Evolutionary conservation across 2,888 invertebrate species (phyloP).

Genomic region (Xanthia togata): DNA sequence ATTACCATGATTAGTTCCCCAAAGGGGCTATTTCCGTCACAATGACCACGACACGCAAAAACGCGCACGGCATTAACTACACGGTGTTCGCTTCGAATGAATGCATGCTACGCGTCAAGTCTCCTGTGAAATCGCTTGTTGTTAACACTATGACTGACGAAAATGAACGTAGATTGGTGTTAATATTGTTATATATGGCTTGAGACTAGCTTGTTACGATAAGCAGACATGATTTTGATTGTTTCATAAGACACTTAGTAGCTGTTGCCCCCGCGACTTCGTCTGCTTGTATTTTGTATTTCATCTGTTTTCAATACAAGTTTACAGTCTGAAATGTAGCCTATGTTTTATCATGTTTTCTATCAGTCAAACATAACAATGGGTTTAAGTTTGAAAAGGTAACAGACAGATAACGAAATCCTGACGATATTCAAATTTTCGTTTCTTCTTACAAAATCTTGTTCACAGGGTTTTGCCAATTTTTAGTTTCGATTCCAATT

Average conservation of each 20-base stretch:
- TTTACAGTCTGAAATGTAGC: neutral
- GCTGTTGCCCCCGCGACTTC: neutral
- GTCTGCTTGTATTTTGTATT: neutral
- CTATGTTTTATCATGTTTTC: neutral
- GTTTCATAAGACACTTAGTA: neutral
- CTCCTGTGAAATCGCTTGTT: constrained; percentile 56
- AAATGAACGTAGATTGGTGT: constrained; percentile 14
- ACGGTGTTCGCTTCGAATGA: constrained; percentile 36
- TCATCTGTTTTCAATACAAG: neutral
- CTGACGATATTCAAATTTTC: neutral
- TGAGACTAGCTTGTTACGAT: neutral
- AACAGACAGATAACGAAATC: neutral
- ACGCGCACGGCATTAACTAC: constrained; percentile 39
- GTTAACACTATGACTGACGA: constrained; percentile 10
- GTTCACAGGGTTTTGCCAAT: neutral
- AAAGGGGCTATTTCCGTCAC: constrained; percentile 32
- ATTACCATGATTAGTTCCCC: constrained; percentile 14
- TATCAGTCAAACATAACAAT: neutral
- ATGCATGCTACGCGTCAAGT: constrained; percentile 49
- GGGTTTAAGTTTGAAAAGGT: neutral
- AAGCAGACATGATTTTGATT: neutral
- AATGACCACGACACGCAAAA: constrained; percentile 40
- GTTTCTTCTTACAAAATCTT: neutral
- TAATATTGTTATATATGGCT: neutral
- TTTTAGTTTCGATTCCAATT: neutral